phyloP scores from a whole-genome alignment of 2,797 vertebrate genomes.

The Pseudochirops cupreus region DNA sequence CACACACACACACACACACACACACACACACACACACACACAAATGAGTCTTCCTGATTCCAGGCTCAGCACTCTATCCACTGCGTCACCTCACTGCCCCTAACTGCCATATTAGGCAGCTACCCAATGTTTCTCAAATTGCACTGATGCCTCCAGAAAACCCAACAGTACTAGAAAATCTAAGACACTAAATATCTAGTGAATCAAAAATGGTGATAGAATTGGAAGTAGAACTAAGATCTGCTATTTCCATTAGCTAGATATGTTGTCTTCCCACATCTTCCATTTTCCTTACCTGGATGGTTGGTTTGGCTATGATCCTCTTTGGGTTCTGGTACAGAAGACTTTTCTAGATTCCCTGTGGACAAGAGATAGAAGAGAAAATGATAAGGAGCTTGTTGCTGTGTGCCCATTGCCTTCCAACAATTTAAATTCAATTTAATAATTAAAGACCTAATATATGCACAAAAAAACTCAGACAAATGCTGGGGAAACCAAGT shows the following conservation, averaged over 20 bases:
- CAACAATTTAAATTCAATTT: background rate
- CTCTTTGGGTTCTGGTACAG: background rate
- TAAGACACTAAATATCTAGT: background rate
- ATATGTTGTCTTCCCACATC: background rate
- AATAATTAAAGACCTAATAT: background rate
- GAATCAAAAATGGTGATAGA: background rate
- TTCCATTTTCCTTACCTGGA: slow-evolving; percentile 1
- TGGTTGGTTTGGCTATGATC: background rate
- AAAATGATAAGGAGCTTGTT: background rate
- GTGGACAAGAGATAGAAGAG: background rate
- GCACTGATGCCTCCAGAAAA: background rate
- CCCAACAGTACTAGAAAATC: background rate
- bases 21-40: background rate
- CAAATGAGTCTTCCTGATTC: no score
- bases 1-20: background rate
- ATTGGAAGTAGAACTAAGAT: background rate
- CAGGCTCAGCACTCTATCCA: no score
- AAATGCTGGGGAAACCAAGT: background rate
- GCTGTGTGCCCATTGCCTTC: background rate
- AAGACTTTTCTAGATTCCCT: slow-evolving; percentile 16
- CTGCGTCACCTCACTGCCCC: background rate
- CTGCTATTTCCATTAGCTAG: background rate
- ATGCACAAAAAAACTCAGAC: background rate
- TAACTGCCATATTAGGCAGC: background rate
- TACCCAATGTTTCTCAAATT: background rate